These are phyloP conservation scores for Escarpia spicata DNA, from an alignment of 2,888 invertebrate genomes.

Conservation along the genomic window DNA sequence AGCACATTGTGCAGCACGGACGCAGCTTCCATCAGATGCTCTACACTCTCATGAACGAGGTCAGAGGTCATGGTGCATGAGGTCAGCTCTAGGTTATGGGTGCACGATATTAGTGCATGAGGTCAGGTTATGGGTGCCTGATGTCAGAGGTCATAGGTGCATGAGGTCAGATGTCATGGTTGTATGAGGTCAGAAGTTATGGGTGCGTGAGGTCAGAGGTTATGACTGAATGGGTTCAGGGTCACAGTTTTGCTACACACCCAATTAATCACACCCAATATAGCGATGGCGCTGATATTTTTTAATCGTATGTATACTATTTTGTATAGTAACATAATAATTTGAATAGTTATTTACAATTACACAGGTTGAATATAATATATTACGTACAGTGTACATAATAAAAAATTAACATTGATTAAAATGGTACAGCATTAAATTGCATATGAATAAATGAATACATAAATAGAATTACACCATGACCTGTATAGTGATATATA, in stretches of 20 bases:
- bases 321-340: neutral
- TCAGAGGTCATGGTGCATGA: neutral
- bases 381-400: too few species aligned
- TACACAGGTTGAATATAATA: too few species aligned
- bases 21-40: constrained; percentile 55
- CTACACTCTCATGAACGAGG: constrained; percentile 37
- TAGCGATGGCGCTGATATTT: neutral
- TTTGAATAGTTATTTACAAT: too few species aligned
- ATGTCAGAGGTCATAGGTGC: neutral
- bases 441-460: too few species aligned
- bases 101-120: neutral
- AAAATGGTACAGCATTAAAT: too few species aligned
- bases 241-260: too few species aligned
- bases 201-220: neutral
- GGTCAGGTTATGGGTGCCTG: too few species aligned
- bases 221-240: neutral
- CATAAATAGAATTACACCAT: too few species aligned
- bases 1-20: constrained; percentile 51
- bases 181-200: neutral
- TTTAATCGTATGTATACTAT: neutral
- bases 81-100: neutral
- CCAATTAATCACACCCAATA: neutral
- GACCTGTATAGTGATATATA: too few species aligned
- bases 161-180: neutral
- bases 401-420: too few species aligned